Base-by-base conservation (phyloP, 2,797 vertebrate genomes). In the Brachyrhaphis roseni region DNA sequence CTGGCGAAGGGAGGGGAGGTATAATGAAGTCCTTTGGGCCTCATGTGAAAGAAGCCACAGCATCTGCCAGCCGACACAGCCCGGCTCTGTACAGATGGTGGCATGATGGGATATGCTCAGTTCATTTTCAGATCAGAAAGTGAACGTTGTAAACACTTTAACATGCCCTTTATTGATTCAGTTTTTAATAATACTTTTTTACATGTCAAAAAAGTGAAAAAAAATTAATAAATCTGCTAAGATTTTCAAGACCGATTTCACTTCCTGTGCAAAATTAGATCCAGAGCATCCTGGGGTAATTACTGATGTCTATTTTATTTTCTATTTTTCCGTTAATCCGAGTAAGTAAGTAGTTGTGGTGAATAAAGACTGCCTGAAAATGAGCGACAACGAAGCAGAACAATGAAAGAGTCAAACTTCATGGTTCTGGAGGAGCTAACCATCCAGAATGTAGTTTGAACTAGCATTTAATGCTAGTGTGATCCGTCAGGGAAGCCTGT, bases 11-110 rank as follows among this genome's bases (percentile, higher is more conserved):
- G 77, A 34, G 53, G 80, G 72, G 84, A 82, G 81, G 84, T 84
- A 83, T 87, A 90, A 91, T 91, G 91, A 92, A 92, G 84, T 92
- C 90, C 90, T 90, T 84, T 90, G 91, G 88, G 91, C 82, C 83
- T 90, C 77, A 85, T 84, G 88, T 91, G 89, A 84, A 92, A 88
- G 90, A 83, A 91, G 90, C 82, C 89, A 89, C 86, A 84, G 84
- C 39, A 78, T 74, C 87, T 83, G 88, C 80, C 89, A 90, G 89
- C 80, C 86, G 84, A 62, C 85, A 78, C 81, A 82, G 90, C 83
- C 91, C 59, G 83, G 74, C 85, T 87, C 80, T 78, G 83, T 79
- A 5, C 90, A 92, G 88, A 93, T 91, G 90, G 90, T 78, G n/a
- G 83, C 85, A 77, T 82, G 83, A 83, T 81, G 78, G 51, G 87